Conservation (phyloP, 2,888 invertebrate species). For the Macrophya alboannulata region DNA sequence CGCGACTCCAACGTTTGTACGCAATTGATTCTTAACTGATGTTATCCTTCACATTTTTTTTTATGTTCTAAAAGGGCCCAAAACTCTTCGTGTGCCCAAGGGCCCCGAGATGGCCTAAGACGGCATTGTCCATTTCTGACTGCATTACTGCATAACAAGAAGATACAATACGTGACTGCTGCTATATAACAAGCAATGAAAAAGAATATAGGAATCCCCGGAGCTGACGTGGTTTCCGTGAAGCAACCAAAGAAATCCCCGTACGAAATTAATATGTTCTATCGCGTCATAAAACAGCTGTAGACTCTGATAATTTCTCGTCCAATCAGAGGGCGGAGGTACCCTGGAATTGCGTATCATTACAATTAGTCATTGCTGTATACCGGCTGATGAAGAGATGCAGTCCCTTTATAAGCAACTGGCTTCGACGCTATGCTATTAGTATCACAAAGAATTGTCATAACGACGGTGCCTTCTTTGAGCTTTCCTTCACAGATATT, state of each 20-base stretch:
- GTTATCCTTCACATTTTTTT: too few relatives aligned
- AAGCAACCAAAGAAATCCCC: not conserved
- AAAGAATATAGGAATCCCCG: constrained; percentile 3
- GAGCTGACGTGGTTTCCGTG: not conserved
- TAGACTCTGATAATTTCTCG: not conserved
- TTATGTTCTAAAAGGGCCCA: too few relatives aligned
- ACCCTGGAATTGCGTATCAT: not conserved
- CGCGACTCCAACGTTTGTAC: too few relatives aligned
- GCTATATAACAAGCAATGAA: not conserved
- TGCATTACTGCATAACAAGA: not conserved
- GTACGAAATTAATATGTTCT: not conserved
- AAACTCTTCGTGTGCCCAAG: too few relatives aligned
- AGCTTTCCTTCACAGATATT: not conserved
- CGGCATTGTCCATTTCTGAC: too few relatives aligned
- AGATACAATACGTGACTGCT: not conserved
- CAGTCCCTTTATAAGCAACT: constrained; percentile 8
- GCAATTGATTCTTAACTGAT: too few relatives aligned
- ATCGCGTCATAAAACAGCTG: not conserved
- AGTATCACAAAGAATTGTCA: not conserved
- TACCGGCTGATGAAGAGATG: not conserved
- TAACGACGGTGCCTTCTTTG: not conserved
- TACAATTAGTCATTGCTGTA: constrained; percentile 11
- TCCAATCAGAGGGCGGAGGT: not conserved
- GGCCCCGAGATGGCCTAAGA: too few relatives aligned
- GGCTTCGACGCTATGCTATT: not conserved